These are phyloP conservation scores for Ctenodactylus gundi DNA, from an alignment of 2,113 vertebrate species.

Conservation along the genomic window DNA sequence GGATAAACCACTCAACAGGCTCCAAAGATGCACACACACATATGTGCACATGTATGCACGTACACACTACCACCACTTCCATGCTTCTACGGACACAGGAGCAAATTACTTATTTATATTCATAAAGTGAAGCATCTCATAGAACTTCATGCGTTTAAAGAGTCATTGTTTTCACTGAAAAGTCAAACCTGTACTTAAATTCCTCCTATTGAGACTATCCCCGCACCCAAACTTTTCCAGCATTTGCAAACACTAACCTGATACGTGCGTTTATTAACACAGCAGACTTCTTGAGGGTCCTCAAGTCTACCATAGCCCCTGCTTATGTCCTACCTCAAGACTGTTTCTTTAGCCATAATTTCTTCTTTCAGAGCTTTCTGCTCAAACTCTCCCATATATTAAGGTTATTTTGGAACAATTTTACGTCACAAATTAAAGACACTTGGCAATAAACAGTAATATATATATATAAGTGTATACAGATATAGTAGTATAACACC, in stretches of 20 bases:
- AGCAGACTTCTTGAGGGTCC: conserved; percentile 13
- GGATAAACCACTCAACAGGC: background rate
- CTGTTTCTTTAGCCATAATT: background rate
- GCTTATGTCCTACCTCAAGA: background rate
- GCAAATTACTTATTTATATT: background rate
- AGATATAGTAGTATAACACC: background rate
- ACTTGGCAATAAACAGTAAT: background rate
- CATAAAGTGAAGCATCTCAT: background rate
- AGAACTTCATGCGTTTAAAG: background rate
- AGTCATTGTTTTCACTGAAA: conserved; percentile 39
- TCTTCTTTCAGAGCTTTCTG: conserved; percentile 15
- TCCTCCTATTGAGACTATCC: conserved; percentile 14
- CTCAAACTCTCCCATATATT: background rate
- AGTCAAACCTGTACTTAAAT: conserved; percentile 32
- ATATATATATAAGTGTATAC: background rate
- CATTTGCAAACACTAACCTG: background rate
- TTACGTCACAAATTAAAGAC: conserved; percentile 9
- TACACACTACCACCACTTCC: too few relatives aligned
- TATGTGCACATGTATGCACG: too few relatives aligned
- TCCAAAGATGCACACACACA: background rate
- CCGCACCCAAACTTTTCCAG: background rate
- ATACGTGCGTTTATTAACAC: background rate
- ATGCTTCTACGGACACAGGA: background rate
- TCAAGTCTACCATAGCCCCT: background rate
- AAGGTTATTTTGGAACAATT: background rate